phyloP scores from a whole-genome alignment of 1,140 invertebrate genomes.

The Hyles vespertilio region DNA sequence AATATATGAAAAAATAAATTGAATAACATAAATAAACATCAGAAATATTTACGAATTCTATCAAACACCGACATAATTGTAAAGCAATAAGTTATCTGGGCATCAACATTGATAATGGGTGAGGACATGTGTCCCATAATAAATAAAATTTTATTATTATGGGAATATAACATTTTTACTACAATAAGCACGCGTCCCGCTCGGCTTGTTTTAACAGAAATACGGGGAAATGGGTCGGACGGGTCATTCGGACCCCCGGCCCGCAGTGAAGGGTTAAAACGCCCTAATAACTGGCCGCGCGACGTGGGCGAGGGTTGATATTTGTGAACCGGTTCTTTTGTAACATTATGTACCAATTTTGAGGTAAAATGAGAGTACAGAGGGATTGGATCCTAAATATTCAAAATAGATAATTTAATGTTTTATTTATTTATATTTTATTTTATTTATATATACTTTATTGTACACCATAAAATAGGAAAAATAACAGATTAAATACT shows the following conservation, averaged over 20 bases:
- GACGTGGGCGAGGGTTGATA: background rate
- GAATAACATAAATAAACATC: slow-evolving; percentile 6
- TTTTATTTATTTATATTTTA: too few relatives aligned
- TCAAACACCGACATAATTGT: too few relatives aligned
- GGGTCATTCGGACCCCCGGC: slow-evolving; percentile 40
- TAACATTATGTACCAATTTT: too few relatives aligned
- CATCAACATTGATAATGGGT: slow-evolving; percentile 31
- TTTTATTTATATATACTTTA: too few relatives aligned
- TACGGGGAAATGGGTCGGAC: slow-evolving; percentile 40
- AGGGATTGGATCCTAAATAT: too few relatives aligned
- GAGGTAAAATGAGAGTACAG: too few relatives aligned
- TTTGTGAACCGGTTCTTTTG: too few relatives aligned
- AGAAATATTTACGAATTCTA: background rate
- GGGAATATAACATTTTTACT: slow-evolving; percentile 43
- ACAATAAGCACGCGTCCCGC: slow-evolving; percentile 35
- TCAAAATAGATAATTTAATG: too few relatives aligned
- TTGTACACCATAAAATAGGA: too few relatives aligned
- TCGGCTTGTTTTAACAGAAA: slow-evolving; percentile 45
- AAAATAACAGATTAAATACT: too few relatives aligned
- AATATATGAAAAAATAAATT: too few relatives aligned
- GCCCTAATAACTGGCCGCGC: slow-evolving; percentile 48
- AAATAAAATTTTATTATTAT: slow-evolving; percentile 46
- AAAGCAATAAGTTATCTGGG: slow-evolving; percentile 1
- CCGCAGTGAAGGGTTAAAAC: slow-evolving; percentile 49
- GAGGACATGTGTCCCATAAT: slow-evolving; percentile 42